Conservation (phyloP, 2,888 invertebrate species). For the Pheosia gnoma region DNA sequence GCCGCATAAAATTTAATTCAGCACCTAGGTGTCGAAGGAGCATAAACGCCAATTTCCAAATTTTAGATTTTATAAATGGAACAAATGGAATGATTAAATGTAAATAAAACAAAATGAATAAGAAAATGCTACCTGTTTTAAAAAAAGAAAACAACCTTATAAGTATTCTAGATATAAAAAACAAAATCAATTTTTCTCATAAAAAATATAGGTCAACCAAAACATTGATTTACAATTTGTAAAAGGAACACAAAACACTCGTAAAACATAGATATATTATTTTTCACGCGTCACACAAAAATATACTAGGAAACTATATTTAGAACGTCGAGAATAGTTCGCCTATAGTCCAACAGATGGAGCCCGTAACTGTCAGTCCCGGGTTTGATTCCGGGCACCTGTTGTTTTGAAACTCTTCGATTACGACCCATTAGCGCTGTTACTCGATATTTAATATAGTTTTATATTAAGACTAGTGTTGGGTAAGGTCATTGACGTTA, state of each 20-base stretch:
- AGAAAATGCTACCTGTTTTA: too few species aligned
- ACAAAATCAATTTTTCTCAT: neutral
- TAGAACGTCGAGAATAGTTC: constrained; percentile 4
- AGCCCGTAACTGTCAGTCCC: constrained; percentile 62
- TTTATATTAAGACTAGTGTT: constrained; percentile 7
- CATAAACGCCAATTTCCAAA: too few species aligned
- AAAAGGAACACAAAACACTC: neutral
- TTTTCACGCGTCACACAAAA: constrained; percentile 2
- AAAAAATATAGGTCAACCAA: neutral
- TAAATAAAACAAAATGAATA: too few species aligned
- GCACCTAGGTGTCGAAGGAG: too few species aligned
- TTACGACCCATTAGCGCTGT: constrained; percentile 74
- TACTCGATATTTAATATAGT: constrained; percentile 70
- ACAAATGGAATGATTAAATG: too few species aligned
- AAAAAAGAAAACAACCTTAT: too few species aligned
- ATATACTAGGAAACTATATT: constrained; percentile 1
- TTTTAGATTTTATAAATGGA: too few species aligned
- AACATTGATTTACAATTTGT: neutral
- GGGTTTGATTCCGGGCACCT: constrained; percentile 79
- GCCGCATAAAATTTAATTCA: too few species aligned
- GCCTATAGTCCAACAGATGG: constrained; percentile 65
- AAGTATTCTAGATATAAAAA: too few species aligned
- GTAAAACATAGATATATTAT: neutral
- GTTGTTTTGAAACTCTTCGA: constrained; percentile 78
- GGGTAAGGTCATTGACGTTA: constrained; percentile 4